Evolutionary conservation across 2,113 vertebrate species (phyloP).

Genomic region (Micromys minutus): DNA sequence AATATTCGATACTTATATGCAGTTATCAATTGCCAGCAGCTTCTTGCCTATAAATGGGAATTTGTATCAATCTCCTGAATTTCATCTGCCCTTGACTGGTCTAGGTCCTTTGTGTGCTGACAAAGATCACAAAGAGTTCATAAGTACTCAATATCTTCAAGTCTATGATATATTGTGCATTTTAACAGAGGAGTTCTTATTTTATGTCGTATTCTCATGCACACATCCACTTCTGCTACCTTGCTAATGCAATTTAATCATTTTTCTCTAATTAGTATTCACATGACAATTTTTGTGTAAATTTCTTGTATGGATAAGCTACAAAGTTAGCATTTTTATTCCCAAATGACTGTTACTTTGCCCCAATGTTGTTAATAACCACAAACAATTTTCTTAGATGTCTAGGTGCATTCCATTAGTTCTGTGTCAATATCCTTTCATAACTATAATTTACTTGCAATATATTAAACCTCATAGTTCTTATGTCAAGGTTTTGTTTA

Average conservation of each 20-base stretch:
- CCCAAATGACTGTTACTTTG: conserved; percentile 36
- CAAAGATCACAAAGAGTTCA: background rate
- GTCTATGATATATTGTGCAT: background rate
- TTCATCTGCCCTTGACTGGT: background rate
- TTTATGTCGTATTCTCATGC: background rate
- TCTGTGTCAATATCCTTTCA: background rate
- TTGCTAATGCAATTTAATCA: background rate
- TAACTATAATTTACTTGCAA: background rate
- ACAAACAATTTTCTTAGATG: conserved; percentile 43
- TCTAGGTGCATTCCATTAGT: conserved; percentile 2
- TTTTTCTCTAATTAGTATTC: background rate
- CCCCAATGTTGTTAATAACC: conserved; percentile 33
- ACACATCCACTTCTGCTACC: background rate
- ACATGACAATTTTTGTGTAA: background rate
- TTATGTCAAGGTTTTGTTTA: background rate
- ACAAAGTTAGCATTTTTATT: conserved; percentile 5
- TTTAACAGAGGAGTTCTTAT: background rate
- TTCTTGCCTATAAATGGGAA: background rate
- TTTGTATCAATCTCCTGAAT: background rate
- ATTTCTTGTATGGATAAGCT: background rate
- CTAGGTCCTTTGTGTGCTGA: background rate
- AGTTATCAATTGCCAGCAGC: background rate
- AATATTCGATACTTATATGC: background rate
- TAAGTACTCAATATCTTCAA: background rate
- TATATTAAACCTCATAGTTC: conserved; percentile 22